Base-by-base conservation (phyloP, 2,797 vertebrate species). In the Phoebastria nigripes region DNA sequence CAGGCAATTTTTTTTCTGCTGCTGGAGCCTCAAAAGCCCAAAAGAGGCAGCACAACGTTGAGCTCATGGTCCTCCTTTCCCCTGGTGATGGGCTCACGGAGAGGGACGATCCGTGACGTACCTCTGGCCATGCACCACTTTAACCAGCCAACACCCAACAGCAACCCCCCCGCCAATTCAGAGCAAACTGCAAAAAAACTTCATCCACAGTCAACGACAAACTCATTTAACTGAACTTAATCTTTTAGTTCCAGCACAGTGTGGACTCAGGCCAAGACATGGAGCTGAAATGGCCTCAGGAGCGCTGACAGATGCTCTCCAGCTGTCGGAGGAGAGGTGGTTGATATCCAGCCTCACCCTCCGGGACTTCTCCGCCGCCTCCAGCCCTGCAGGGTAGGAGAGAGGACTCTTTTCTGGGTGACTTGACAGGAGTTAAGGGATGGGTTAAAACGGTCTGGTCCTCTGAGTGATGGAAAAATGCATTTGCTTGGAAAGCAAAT, bases 321-420 rank as follows among this genome's bases (percentile, higher is more conserved):
- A 82, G 92, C 66, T 94, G 76, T 41, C 1, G 2, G 61, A 83
- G 59, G 20, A 78, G 83, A 52, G 17, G 22, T 55, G 85, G 18
- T 8, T 80, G 49, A 67, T 31, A 58, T n/a, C 58, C 72, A 77
- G 15, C 22, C 56, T 62, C 6, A 0, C 7, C 29, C 41, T 26
- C 44, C 0, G 1, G 59, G 77, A 55, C 51, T 37, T 24, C 44
- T 31, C 54, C 0, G 1, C 39, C 11, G 2, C 39, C n/a, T 62
- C 84, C 72, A 66, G 76, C 46, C 24, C 31, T 8, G 31, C 2
- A 2, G 47, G 41, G 26, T 18, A 58, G 59, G 44, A 80, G 47
- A 62, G 4, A 37, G 41, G 15, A 10, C 25, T 52, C 22, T 35
- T 44, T 26, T 52, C 44, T 35, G 42, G 13, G 17, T n/a, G 72